Evolutionary conservation across 2,113 vertebrate genomes (phyloP), one percentile per base, ranked within the genome.

Genomic region (Podarcis raffonei): DNA sequence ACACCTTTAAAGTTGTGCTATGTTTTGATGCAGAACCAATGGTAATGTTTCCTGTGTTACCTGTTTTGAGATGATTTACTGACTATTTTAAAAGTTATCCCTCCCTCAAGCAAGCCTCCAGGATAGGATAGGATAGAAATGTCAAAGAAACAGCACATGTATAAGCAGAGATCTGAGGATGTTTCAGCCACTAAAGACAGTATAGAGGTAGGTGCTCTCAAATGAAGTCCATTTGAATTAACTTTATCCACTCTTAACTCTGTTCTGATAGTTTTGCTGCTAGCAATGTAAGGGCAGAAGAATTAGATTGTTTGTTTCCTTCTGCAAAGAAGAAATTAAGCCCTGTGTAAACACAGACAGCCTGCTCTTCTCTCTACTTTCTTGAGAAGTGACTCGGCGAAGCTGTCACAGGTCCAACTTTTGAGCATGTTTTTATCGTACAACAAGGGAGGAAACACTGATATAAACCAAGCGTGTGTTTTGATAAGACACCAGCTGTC

Each of bases 401-500:
- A 0, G 2, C 71, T 95, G 92, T 91, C 92, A 94, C 0, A 0
- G 53, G 90, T 93, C 93, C 94, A 96, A 88, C 90, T 91, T 91
- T 65, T 85, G 89, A 93, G 89, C 53, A 90, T 69, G 48, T 12
- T 84, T 94, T 85, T 94, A 88, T 92, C 12, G 5, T 35, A 62
- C 89, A 92, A 95, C 91, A 93, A 25, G 68, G 83, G 81, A 93
- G 88, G 37, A 90, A 92, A 90, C 39, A 92, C 83, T 91, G 90
- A 92, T 92, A 93, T 88, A 95, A 95, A 90, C 80, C 84, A 93
- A 37, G 69, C 0, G 0, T 89, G 71, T 92, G 86, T 91, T 95
- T 94, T 87, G 89, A 87, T 90, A 92, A 57, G 91, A 81, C 87
- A 93, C 93, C 94, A 95, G 91, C 88, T 95, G 92, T 91, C 91